Evolutionary conservation across 1,140 invertebrate genomes (phyloP).

Genomic region (Sitophilus oryzae): DNA sequence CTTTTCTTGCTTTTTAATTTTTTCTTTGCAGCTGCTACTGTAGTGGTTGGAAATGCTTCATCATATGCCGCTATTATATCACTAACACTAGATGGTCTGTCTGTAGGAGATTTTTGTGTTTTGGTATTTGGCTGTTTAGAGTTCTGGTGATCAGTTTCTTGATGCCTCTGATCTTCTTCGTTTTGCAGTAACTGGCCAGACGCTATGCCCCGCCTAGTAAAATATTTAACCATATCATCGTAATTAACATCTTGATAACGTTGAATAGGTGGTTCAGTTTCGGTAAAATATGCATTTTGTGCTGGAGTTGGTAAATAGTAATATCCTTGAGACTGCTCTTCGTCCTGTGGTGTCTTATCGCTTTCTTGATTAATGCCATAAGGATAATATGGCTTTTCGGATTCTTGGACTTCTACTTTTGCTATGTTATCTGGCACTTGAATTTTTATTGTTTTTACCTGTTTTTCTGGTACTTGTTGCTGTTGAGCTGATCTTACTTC

Average conservation of each 20-base stretch:
- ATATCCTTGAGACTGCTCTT: not conserved
- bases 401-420: slow-evolving; percentile 22
- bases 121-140: not conserved
- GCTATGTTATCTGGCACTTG: slow-evolving; percentile 16
- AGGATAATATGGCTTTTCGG: slow-evolving; percentile 9
- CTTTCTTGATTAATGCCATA: not conserved
- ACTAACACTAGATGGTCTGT: not conserved
- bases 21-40: not conserved
- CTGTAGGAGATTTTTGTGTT: not conserved
- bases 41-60: not conserved
- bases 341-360: not conserved
- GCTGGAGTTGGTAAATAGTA: not conserved
- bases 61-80: not conserved
- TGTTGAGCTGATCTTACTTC: slow-evolving; percentile 5
- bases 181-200: slow-evolving; percentile 11
- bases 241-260: slow-evolving; percentile 12
- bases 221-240: slow-evolving; percentile 15
- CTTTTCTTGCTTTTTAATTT: not conserved
- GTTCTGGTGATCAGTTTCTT: not conserved
- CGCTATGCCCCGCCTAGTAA: slow-evolving; percentile 6
- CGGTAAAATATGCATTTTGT: not conserved
- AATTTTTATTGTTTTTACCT: slow-evolving; percentile 23
- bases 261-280: slow-evolving; percentile 6
- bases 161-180: not conserved
- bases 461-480: not conserved